Base-by-base conservation (phyloP, 1,140 invertebrate genomes). In the Platyura marginata region DNA sequence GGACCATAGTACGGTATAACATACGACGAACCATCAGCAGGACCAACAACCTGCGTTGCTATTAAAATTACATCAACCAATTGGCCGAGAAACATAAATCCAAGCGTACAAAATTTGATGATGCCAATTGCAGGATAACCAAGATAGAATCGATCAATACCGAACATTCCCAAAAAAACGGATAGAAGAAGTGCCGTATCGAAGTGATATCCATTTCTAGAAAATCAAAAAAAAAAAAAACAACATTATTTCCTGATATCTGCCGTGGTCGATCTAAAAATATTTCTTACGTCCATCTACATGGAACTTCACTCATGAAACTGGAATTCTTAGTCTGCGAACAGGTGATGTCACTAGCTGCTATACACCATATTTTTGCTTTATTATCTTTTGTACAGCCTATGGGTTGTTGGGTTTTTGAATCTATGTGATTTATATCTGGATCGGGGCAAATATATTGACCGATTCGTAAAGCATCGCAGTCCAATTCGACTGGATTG, bases 51-150 rank as follows among this genome's bases (percentile, higher is more conserved):
- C 72, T 77, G 74, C 18, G 90, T 86, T 15, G 92, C 90, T 56
- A 98, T 97, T 19, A 98, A 67, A 53, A 98, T 81, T 16, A 98
- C 84, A 64, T 98, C 94, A 44, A 93, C 67, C 21, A 98, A 68
- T 61, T 97, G 92, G 8, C 87, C 90, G n/a, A 97, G 64, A 56
- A 98, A 95, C 71, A 97, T 80, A 55, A 95, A 96, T 5, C 94
- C 94, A 21, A 97, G 65, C 1, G 93, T 97, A 56, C 89, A 90
- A 48, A 97, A 74, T 62, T 98, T 98, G 6, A 94, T 71, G 37
- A 97, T 64, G 2, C 92, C 93, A 46, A 97, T 75, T 18, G 89
- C 93, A 39, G 89, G 87, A 64, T 98, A 97, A 15, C 94, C 94
- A 3, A 98, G 67, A 57, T 97, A 98, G 63, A 98, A 96, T 47